Evolutionary conservation across 1,140 invertebrate species (phyloP).

Genomic region (Listronotus oregonensis): DNA sequence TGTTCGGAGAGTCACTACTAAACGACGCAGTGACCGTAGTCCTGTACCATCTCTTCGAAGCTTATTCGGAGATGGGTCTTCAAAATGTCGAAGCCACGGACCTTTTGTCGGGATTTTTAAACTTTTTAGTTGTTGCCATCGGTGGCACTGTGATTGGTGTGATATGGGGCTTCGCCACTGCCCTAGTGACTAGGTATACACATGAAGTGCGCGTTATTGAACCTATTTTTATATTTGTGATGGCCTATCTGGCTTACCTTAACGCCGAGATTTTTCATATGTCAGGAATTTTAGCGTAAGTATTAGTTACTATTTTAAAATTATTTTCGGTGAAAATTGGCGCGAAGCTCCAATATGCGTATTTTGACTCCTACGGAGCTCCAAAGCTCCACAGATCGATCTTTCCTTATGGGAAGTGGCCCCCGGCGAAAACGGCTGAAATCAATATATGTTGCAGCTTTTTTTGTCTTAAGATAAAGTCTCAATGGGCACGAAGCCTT

Average conservation of each 20-base stretch:
- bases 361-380: too few species aligned
- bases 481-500: too few species aligned
- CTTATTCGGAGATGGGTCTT: conserved; percentile 84
- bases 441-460: too few species aligned
- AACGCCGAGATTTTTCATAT: conserved; percentile 98
- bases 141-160: conserved; percentile 94
- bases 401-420: too few species aligned
- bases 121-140: conserved; percentile 92
- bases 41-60: conserved; percentile 94
- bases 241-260: conserved; percentile 97
- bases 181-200: conserved; percentile 94
- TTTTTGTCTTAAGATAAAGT: too few species aligned
- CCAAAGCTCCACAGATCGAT: too few species aligned
- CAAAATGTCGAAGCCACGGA: conserved; percentile 78
- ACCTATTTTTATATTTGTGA: conserved; percentile 97
- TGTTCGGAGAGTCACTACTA: conserved; percentile 97
- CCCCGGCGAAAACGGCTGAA: too few species aligned
- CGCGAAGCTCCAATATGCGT: too few species aligned
- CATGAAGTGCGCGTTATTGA: conserved; percentile 96
- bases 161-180: conserved; percentile 93
- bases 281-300: conserved; percentile 96
- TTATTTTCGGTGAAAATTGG: too few species aligned
- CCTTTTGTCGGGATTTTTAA: conserved; percentile 82
- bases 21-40: conserved; percentile 97
- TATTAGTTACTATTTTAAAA: too few species aligned